Conservation (phyloP, 2,113 vertebrate species). For the Gorsachius goisagi region DNA sequence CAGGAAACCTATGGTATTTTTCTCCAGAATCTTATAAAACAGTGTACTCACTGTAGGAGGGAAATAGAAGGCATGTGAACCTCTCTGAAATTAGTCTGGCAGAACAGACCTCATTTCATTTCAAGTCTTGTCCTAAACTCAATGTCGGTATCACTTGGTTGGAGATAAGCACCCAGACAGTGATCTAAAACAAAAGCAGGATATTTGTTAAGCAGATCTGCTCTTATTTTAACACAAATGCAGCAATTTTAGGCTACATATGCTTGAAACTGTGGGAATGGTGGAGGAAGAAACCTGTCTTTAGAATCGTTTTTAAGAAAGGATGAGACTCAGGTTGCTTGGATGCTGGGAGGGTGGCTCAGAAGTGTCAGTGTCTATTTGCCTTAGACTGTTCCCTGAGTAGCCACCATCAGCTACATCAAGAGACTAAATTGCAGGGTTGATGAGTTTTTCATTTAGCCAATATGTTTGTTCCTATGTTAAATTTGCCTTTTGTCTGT, state of each 20-base stretch:
- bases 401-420: fast-evolving
- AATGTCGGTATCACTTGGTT: background rate
- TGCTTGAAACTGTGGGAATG: background rate
- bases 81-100: background rate
- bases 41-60: fast-evolving
- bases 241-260: background rate
- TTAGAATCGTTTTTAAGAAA: background rate
- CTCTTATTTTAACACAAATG: background rate
- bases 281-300: background rate
- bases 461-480: background rate
- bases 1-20: background rate
- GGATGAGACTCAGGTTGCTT: background rate
- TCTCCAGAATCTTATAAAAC: background rate
- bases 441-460: background rate
- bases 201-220: background rate
- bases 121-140: background rate
- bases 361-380: background rate
- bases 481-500: background rate
- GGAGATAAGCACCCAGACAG: background rate
- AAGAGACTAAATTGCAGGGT: background rate
- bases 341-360: background rate
- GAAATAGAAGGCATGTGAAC: background rate
- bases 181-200: background rate
- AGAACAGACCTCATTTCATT: background rate
- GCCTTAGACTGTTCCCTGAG: background rate